Evolutionary conservation across 1,140 invertebrate genomes (phyloP), one percentile per base, ranked within the genome.

Genomic region (Drosophila parabipectinata): DNA sequence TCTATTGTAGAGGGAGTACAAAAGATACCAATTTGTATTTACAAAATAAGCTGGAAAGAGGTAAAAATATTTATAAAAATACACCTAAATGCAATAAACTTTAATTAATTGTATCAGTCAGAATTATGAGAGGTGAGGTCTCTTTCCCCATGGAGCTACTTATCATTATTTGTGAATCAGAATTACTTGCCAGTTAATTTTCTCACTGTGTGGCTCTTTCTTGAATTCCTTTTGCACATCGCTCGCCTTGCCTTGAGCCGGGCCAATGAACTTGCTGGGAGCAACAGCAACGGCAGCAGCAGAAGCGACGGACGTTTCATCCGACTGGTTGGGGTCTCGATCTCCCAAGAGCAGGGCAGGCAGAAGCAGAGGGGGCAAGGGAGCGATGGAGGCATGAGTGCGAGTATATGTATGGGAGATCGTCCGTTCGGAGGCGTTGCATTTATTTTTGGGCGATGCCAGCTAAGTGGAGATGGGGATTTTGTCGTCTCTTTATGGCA

Each of bases 401-500:
- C 47, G 51, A 74, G 77, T 74, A 66, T 71, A 73, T 64, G 68
- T 71, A 73, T 64, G 68, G 18, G 24, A 51, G 68, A 69, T 69
- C 68, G 54, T 34, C 68, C 68, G 37, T 72, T 64, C 71, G 54
- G 39, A 45, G 56, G 81, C 52, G 67, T 71, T 87, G 83, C 83
- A 87, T 87, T 87, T 87, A 87, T 87, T 87, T 84, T 87, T 87
- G 82, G 83, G 82, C 82, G 77, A 80, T 79, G 81, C 57, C 69
- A 48, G 58, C 34, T 54, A 63, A 44, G 47, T 56, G 50, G 61
- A 57, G 57, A 60, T 66, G 73, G 63, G 37, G 63, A 64, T 60
- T 51, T 32, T 57, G 67, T 57, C 64, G 84, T 87, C 74, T 87
- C 66, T 85, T 82, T 85, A 87, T 82, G 82, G 82, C 74, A 78